phyloP scores from a whole-genome alignment of 2,888 invertebrate genomes.

The Coremacera marginata region DNA sequence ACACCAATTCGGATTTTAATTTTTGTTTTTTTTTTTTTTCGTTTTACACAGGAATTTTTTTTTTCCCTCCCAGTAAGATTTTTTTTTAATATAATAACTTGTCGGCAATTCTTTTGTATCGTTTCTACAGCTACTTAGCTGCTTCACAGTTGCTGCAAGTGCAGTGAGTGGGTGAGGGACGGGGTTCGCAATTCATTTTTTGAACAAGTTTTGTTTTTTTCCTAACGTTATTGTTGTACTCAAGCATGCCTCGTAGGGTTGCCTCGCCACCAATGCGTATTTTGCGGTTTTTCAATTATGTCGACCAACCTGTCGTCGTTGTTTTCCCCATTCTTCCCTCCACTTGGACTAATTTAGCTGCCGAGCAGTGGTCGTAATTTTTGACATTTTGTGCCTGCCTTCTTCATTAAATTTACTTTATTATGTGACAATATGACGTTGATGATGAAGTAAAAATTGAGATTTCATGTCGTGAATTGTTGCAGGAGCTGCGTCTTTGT shows the following conservation, averaged over 20 bases:
- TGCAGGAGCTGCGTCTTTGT: not conserved
- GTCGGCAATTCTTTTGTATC: constrained; percentile 57
- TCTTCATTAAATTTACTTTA: constrained; percentile 50
- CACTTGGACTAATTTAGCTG: constrained; percentile 11
- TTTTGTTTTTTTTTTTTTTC: constrained; percentile 44
- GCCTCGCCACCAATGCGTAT: not conserved
- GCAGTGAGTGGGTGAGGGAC: not conserved
- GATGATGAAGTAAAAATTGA: constrained; percentile 45
- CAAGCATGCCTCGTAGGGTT: not conserved
- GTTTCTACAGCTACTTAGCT: constrained; percentile 56
- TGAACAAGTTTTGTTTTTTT: not conserved
- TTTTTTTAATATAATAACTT: constrained; percentile 56
- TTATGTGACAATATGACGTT: constrained; percentile 61
- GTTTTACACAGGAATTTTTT: constrained; percentile 5
- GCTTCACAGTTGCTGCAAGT: constrained; percentile 42
- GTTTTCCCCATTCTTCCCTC: not conserved
- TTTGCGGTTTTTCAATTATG: constrained; percentile 34
- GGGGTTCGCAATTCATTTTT: not conserved
- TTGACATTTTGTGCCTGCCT: constrained; percentile 12
- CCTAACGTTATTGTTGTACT: not conserved
- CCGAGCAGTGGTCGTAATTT: constrained; percentile 11
- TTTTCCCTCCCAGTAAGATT: constrained; percentile 1
- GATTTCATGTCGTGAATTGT: constrained; percentile 33
- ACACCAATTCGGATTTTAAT: constrained; percentile 25
- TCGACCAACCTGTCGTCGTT: constrained; percentile 32